These are phyloP conservation scores for Synanceia verrucosa DNA, from an alignment of 2,797 vertebrate genomes.

Conservation along the genomic window DNA sequence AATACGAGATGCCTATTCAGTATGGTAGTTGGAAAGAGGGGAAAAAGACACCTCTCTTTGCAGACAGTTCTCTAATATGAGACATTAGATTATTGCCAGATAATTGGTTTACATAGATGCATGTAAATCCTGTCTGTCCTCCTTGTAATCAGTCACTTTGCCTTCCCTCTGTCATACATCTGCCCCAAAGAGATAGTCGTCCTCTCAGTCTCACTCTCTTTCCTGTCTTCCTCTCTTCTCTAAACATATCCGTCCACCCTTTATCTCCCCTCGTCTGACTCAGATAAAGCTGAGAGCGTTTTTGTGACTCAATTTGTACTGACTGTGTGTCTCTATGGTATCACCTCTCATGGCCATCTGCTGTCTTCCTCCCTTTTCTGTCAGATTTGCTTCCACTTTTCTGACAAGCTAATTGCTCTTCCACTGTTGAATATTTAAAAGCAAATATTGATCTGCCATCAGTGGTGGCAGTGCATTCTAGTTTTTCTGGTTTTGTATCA, in stretches of 20 bases:
- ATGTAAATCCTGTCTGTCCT: conserved; percentile 18
- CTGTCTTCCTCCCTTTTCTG: conserved; percentile 40
- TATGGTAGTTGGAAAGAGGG: background rate
- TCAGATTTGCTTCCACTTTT: conserved; percentile 45
- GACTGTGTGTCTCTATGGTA: conserved; percentile 53
- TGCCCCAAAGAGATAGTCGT: conserved; percentile 1
- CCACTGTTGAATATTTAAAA: conserved; percentile 64
- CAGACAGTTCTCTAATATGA: background rate
- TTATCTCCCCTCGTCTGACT: conserved; percentile 73
- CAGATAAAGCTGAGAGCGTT: conserved; percentile 74
- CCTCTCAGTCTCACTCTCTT: conserved; percentile 5
- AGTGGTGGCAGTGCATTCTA: conserved; percentile 3
- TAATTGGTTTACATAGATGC: conserved; percentile 10
- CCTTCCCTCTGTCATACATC: conserved; percentile 8
- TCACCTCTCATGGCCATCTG: conserved; percentile 37
- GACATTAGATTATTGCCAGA: background rate
- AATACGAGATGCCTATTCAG: background rate
- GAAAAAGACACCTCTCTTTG: background rate
- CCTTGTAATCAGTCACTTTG: conserved; percentile 19
- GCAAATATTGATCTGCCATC: conserved; percentile 44
- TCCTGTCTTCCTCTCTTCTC: conserved; percentile 27
- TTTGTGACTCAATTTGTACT: conserved; percentile 74
- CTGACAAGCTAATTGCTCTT: conserved; percentile 52
- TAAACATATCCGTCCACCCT: conserved; percentile 59
- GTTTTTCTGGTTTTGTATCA: conserved; percentile 4